phyloP scores from a whole-genome alignment of 2,797 vertebrate genomes.

The Columba guinea region DNA sequence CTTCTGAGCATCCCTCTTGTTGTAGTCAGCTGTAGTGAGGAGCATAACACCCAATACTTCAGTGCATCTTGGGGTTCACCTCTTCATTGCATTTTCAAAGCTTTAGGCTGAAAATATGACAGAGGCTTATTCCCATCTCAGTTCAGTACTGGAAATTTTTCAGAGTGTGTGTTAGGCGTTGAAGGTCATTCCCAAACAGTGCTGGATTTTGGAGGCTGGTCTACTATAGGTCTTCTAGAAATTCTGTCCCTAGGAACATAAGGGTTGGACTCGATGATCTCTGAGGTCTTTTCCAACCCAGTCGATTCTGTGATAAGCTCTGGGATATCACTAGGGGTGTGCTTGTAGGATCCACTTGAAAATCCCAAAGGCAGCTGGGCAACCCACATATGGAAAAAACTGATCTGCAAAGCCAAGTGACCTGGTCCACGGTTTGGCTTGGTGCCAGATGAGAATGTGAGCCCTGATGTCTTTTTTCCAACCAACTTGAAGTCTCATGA shows the following conservation, averaged over 20 bases:
- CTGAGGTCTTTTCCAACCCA: no score
- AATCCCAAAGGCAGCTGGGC: background rate
- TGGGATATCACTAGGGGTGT: background rate
- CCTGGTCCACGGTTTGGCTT: background rate
- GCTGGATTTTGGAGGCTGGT: background rate
- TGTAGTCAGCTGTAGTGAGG: background rate
- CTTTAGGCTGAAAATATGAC: background rate
- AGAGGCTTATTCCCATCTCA: background rate
- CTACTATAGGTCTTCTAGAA: background rate
- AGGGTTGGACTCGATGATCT: no score
- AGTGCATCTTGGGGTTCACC: background rate
- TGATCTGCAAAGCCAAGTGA: background rate
- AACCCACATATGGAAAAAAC: background rate
- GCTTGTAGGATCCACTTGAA: background rate
- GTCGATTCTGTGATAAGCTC: background rate
- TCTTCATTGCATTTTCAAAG: background rate
- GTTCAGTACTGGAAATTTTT: background rate
- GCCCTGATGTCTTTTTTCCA: background rate
- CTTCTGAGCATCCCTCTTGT: background rate
- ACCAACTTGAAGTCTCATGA: rapidly evolving
- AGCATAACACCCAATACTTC: rapidly evolving
- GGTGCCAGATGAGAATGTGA: background rate
- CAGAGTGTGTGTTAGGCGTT: background rate
- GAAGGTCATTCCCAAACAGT: background rate
- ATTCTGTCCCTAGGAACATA: background rate